Conservation (phyloP, 2,113 vertebrate species). For the Alosa alosa region DNA sequence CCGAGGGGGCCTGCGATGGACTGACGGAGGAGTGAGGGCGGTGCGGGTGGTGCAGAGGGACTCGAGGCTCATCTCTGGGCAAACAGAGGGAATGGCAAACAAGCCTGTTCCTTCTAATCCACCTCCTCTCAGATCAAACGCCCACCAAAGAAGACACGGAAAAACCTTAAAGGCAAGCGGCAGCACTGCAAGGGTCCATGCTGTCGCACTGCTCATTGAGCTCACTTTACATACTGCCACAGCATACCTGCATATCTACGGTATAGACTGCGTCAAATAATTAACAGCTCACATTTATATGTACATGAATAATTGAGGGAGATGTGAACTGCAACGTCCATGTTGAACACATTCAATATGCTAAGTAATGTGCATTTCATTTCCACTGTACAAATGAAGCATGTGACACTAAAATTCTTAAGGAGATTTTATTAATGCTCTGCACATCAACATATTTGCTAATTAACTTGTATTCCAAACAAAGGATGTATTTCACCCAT, state of each 20-base stretch:
- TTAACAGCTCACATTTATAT: background rate
- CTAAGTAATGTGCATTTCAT: no score
- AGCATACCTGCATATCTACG: background rate
- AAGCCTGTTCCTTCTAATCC: conserved; percentile 50
- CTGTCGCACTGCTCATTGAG: background rate
- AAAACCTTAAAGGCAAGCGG: conserved; percentile 18
- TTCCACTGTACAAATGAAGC: background rate
- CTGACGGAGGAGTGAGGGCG: conserved; percentile 47
- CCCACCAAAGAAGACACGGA: background rate
- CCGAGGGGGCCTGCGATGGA: conserved; percentile 42
- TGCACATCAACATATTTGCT: background rate
- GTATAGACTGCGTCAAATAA: background rate
- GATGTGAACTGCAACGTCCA: background rate
- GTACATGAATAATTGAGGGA: background rate
- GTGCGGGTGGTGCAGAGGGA: conserved; percentile 58
- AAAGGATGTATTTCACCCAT: background rate
- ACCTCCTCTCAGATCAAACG: conserved; percentile 53
- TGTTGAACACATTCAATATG: background rate
- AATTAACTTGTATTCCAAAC: background rate
- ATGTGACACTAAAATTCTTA: background rate
- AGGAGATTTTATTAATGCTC: background rate
- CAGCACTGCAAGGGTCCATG: background rate
- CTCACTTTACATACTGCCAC: background rate
- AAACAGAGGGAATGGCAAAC: conserved; percentile 53
- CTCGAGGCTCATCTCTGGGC: conserved; percentile 55